These are phyloP conservation scores for Bungarus multicinctus DNA, from an alignment of 2,113 vertebrate genomes.

Conservation along the genomic window DNA sequence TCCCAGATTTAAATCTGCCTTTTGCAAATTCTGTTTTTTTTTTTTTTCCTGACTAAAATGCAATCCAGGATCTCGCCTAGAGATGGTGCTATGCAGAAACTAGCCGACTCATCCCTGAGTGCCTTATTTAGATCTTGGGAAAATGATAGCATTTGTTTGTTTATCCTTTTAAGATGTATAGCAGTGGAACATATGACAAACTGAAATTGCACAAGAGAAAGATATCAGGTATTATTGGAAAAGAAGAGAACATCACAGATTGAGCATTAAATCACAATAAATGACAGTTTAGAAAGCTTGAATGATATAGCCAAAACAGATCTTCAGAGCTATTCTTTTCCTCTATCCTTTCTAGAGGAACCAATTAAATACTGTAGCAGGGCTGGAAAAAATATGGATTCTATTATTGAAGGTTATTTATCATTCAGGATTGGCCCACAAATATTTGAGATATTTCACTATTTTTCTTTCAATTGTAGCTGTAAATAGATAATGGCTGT, in stretches of 20 bases:
- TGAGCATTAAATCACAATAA: constrained; percentile 42
- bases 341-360: background rate
- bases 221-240: constrained; percentile 27
- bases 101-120: constrained; percentile 11
- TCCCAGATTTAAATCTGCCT: accelerated
- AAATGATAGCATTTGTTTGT: constrained; percentile 25
- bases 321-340: constrained; percentile 7
- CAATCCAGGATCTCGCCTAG: accelerated
- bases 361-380: background rate
- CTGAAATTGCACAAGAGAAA: constrained; percentile 31
- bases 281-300: constrained; percentile 33
- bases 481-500: background rate
- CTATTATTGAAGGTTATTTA: constrained; percentile 3
- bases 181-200: constrained; percentile 16
- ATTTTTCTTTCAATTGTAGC: background rate
- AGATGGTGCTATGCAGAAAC: background rate
- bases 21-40: background rate
- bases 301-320: constrained; percentile 30
- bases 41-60: background rate
- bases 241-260: constrained; percentile 33
- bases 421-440: background rate
- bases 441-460: constrained; percentile 47
- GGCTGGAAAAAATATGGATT: background rate
- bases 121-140: background rate
- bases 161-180: constrained; percentile 27